Percentiles rank a stretch among this genome's conserved stretches.
phyloP scores from a whole-genome alignment of 2,113 vertebrate genomes.

The Cygnus atratus region DNA sequence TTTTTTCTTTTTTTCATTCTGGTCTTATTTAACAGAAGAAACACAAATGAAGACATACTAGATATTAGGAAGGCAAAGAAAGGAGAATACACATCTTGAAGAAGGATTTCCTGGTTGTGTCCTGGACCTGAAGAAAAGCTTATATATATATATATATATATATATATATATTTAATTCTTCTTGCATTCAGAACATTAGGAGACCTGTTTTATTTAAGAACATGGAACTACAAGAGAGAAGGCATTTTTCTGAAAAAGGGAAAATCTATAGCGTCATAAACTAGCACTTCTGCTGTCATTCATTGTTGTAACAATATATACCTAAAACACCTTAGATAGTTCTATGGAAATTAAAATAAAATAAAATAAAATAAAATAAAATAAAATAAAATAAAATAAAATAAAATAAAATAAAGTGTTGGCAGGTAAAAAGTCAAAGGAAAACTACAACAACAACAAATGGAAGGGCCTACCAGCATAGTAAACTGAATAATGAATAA shows the following conservation, averaged over 20 bases:
- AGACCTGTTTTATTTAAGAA: not conserved
- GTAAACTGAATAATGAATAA: not conserved
- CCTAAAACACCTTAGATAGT: not conserved
- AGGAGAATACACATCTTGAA: not conserved
- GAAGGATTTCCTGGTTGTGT: not conserved
- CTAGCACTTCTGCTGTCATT: not conserved
- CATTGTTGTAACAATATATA: not conserved
- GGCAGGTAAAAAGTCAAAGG: not conserved
- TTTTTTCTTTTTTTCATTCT: not conserved
- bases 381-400: too few species aligned
- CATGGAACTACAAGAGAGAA: not conserved
- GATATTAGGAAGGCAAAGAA: not conserved
- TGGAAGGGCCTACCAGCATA: not conserved
- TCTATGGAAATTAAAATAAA: not conserved
- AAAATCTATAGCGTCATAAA: not conserved
- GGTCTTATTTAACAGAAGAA: not conserved
- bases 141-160: not conserved
- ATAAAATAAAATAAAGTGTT: not conserved
- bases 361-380: too few species aligned
- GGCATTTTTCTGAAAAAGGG: not conserved
- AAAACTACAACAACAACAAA: not conserved
- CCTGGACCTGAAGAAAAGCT: not conserved
- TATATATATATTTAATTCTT: not conserved
- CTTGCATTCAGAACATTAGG: not conserved
- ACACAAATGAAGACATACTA: not conserved